phyloP scores from a whole-genome alignment of 2,888 invertebrate genomes.

The Drosophila setosimentum region DNA sequence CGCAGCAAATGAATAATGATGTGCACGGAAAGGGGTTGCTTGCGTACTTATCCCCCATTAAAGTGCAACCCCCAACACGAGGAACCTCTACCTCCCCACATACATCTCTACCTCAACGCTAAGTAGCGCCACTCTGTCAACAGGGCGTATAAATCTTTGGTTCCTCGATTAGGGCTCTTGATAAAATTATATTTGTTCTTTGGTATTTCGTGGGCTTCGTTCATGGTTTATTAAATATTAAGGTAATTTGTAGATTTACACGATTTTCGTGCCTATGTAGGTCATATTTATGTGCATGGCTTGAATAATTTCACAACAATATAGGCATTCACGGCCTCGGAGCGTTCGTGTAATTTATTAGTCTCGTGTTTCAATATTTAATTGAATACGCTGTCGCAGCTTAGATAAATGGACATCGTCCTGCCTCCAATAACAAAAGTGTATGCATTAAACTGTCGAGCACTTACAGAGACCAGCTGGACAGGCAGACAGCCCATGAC shows the following conservation, averaged over 20 bases:
- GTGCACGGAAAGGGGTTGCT: conserved; percentile 34
- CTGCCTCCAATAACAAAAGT: conserved; percentile 17
- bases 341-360: conserved; percentile 67
- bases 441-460: conserved; percentile 48
- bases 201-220: conserved; percentile 6
- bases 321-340: conserved; percentile 6
- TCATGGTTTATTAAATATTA: conserved; percentile 74
- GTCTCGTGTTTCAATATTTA: conserved; percentile 69
- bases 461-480: conserved; percentile 35
- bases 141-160: conserved; percentile 63
- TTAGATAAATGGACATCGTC: conserved; percentile 66
- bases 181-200: conserved; percentile 43
- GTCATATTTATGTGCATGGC: conserved; percentile 60
- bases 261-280: conserved; percentile 53
- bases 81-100: conserved; percentile 1
- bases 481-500: conserved; percentile 15
- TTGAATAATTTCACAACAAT: conserved; percentile 9
- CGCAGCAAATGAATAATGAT: conserved; percentile 67
- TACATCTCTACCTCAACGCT: conserved; percentile 8
- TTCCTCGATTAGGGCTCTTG: conserved; percentile 43
- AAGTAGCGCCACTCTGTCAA: conserved; percentile 30
- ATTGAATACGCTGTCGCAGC: conserved; percentile 67
- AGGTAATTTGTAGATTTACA: conserved; percentile 79
- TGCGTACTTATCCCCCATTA: background rate
- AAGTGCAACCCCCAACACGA: background rate